Conservation (phyloP, 2,113 vertebrate genomes). For the Mesembrinibis cayennensis region DNA sequence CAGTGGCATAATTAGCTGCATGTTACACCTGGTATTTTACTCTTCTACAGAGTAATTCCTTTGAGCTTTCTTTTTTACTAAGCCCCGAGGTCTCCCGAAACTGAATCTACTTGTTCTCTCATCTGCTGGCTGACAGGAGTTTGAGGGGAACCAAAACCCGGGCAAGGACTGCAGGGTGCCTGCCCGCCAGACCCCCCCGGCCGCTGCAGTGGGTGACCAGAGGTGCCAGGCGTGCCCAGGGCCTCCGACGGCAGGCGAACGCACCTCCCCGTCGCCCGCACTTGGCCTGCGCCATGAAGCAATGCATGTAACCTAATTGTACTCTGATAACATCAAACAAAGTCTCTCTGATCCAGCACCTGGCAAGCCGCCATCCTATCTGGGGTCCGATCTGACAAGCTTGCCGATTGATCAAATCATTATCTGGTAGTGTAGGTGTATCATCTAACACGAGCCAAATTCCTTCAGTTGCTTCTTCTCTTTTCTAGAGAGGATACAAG, state of each 20-base stretch:
- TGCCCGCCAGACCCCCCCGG: accelerated
- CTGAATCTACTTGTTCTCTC: conserved; percentile 43
- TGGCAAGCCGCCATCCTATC: conserved; percentile 61
- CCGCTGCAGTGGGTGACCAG: background rate
- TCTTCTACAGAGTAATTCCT: conserved; percentile 55
- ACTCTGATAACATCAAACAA: conserved; percentile 53
- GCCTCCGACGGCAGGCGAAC: background rate
- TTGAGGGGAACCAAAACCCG: background rate
- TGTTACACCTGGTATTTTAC: conserved; percentile 71
- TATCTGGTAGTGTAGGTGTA: conserved; percentile 64
- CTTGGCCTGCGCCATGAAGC: background rate
- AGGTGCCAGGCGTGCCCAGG: background rate
- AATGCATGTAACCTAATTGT: conserved; percentile 63
- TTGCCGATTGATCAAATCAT: conserved; percentile 67
- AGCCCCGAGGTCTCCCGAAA: conserved; percentile 56
- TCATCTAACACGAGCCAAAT: conserved; percentile 25
- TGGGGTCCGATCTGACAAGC: conserved; percentile 66
- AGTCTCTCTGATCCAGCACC: conserved; percentile 55
- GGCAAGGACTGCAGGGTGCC: background rate
- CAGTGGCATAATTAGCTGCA: conserved; percentile 69
- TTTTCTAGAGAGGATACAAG: background rate
- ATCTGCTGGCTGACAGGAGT: conserved; percentile 3
- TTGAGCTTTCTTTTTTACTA: conserved; percentile 55
- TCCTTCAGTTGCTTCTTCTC: conserved; percentile 11
- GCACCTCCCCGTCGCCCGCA: background rate